Percentiles rank a stretch among this genome's conserved stretches.
Conservation (phyloP, 2,113 vertebrate species). For the Hemibagrus wyckioides region DNA sequence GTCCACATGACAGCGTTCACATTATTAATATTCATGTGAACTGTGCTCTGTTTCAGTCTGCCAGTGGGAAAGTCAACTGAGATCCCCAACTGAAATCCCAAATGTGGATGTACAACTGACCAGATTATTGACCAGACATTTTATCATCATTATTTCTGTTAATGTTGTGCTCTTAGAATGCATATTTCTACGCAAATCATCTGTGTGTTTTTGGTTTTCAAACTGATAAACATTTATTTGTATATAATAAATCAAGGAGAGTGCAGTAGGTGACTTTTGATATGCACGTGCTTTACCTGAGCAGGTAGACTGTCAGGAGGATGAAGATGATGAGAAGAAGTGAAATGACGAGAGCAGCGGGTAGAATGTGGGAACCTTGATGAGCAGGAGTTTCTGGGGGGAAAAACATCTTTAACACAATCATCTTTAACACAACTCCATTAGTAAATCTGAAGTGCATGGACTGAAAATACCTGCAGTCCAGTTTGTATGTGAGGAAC, state of each 20-base stretch:
- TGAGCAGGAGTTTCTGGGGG: conserved; percentile 66
- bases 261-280: neutral
- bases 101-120: neutral
- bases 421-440: neutral
- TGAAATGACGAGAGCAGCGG: conserved; percentile 82
- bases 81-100: neutral
- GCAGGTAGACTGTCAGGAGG: conserved; percentile 83
- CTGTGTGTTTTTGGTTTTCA: neutral
- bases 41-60: too few species aligned
- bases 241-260: neutral
- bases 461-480: conserved; percentile 64
- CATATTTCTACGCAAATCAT: neutral
- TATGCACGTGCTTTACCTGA: conserved; percentile 73
- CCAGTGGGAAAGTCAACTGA: too few species aligned
- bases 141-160: neutral
- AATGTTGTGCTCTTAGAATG: neutral
- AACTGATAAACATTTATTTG: neutral
- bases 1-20: too few species aligned
- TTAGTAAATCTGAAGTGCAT: conserved; percentile 23
- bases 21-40: too few species aligned
- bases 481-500: conserved; percentile 70
- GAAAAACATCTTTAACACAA: neutral
- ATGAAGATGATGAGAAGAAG: conserved; percentile 80
- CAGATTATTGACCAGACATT: neutral
- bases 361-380: conserved; percentile 78